Evolutionary conservation across 2,113 vertebrate genomes (phyloP).

Genomic region (Ciconia stormi): DNA sequence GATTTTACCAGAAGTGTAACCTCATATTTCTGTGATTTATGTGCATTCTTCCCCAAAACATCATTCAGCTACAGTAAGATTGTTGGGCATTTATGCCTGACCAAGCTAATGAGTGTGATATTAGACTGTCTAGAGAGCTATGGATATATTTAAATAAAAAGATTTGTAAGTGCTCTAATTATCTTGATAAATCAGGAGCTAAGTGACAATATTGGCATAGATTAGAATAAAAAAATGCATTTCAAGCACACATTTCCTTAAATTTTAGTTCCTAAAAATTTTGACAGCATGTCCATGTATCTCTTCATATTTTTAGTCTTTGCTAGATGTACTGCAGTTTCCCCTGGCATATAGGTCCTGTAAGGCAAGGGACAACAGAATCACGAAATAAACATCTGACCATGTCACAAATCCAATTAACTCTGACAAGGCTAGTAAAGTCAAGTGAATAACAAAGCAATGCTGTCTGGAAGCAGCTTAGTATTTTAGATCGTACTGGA

Average conservation of each 20-base stretch:
- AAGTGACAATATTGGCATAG: background rate
- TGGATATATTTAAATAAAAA: background rate
- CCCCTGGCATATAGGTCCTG: background rate
- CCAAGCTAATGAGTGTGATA: background rate
- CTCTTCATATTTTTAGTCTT: background rate
- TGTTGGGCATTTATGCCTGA: background rate
- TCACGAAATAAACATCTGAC: conserved; percentile 59
- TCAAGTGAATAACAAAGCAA: conserved; percentile 33
- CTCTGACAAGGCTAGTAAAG: conserved; percentile 42
- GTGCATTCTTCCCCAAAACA: background rate
- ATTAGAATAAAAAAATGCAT: background rate
- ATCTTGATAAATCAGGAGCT: background rate
- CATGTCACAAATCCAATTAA: conserved; percentile 60
- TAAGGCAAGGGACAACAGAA: background rate
- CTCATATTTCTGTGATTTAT: background rate
- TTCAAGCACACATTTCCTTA: background rate
- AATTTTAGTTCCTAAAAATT: background rate
- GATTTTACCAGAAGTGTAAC: background rate
- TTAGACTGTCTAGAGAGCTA: background rate
- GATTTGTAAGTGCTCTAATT: background rate
- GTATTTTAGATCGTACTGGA: background rate
- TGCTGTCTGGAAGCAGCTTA: conserved; percentile 52
- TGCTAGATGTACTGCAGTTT: background rate
- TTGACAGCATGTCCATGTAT: background rate
- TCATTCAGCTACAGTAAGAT: background rate